Conservation (phyloP, 1,140 invertebrate genomes). For the Rhagoletis pomonella region DNA sequence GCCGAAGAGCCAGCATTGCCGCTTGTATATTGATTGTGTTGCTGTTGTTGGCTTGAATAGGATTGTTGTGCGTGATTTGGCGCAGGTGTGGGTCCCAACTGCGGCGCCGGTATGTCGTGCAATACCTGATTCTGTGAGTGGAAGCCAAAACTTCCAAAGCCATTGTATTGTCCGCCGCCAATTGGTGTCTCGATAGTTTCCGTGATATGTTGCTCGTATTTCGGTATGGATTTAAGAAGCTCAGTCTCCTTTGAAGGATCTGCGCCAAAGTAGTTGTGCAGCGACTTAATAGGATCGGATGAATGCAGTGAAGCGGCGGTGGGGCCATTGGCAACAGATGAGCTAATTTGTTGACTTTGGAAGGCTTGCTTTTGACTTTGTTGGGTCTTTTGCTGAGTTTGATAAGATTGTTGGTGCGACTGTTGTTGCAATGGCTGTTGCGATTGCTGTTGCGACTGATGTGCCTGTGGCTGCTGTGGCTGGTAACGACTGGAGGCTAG, state of each 20-base stretch:
- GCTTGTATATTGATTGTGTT: constrained; percentile 52
- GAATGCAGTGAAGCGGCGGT: constrained; percentile 54
- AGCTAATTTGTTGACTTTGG: neutral
- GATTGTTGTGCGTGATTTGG: constrained; percentile 15
- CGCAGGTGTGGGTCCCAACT: constrained; percentile 62
- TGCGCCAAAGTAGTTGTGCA: constrained; percentile 69
- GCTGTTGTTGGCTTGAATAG: constrained; percentile 45
- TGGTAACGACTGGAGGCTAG: constrained; percentile 58
- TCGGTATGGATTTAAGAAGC: constrained; percentile 83
- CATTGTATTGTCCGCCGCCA: constrained; percentile 54
- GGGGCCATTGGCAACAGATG: neutral
- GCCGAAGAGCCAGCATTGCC: neutral
- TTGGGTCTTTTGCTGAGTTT: neutral
- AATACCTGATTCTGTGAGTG: constrained; percentile 66
- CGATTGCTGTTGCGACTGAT: constrained; percentile 52
- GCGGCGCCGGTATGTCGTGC: constrained; percentile 71
- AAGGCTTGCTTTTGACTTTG: constrained; percentile 43
- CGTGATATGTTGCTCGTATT: constrained; percentile 84
- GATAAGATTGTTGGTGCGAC: neutral
- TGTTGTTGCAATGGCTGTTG: constrained; percentile 53
- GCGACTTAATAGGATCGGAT: constrained; percentile 11
- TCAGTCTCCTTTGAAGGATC: constrained; percentile 76
- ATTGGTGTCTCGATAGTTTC: constrained; percentile 72
- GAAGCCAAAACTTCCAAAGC: constrained; percentile 35
- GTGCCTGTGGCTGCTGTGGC: constrained; percentile 65